Conservation (phyloP, 2,113 vertebrate species). For the Trachemys scripta region DNA sequence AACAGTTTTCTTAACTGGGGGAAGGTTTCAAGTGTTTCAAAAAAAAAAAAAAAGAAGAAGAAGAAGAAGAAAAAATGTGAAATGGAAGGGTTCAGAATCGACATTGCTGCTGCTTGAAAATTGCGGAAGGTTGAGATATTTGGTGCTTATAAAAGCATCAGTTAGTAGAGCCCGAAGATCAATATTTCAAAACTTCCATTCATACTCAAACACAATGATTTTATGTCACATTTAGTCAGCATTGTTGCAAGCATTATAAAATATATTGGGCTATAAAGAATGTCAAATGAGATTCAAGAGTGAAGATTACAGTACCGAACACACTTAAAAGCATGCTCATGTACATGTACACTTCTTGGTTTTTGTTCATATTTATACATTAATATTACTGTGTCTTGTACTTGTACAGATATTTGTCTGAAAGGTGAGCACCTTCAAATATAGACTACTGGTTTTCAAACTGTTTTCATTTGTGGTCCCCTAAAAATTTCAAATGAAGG, state of each 20-base stretch:
- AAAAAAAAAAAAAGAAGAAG: neutral
- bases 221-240: neutral
- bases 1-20: neutral
- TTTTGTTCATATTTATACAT: neutral
- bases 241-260: neutral
- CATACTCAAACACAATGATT: conserved; percentile 7
- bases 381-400: neutral
- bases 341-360: rapidly evolving
- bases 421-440: neutral
- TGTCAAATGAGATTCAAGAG: neutral
- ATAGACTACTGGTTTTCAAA: neutral
- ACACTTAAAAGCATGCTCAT: neutral
- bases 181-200: conserved; percentile 37
- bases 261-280: neutral
- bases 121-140: neutral
- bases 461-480: neutral
- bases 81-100: conserved; percentile 16
- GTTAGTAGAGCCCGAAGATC: neutral
- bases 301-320: neutral
- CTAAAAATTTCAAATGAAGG: neutral
- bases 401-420: neutral
- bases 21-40: neutral
- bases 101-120: neutral
- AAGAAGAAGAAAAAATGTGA: neutral
- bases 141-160: neutral